Evolutionary conservation across 37 sponge, comb jelly and placozoan species (phyloP).

Genomic region (Aplysina aerophoba): DNA sequence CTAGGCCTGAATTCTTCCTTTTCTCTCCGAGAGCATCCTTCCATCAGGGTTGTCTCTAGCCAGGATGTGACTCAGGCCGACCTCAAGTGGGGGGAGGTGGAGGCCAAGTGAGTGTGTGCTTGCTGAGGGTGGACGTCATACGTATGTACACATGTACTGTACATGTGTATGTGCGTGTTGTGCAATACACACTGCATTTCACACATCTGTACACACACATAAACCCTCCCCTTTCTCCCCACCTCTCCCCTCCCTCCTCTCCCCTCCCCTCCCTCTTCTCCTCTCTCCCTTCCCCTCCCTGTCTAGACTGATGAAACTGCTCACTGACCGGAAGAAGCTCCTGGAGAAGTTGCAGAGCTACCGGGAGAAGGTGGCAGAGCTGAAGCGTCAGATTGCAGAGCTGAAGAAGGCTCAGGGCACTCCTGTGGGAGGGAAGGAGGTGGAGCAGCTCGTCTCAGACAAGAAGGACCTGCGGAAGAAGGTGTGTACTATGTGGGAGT

Average conservation of each 20-base stretch:
- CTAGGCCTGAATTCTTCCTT: background rate
- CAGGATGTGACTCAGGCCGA: background rate
- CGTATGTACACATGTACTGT: too few relatives aligned
- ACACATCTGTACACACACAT: too few relatives aligned
- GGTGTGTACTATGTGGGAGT: background rate
- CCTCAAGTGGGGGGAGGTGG: conserved; percentile 7
- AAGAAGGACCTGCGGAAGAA: too few relatives aligned
- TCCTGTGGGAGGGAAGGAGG: background rate
- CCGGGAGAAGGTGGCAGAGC: background rate
- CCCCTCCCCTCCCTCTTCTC: background rate
- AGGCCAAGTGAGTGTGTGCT: background rate
- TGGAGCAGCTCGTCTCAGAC: background rate
- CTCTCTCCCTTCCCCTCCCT: background rate
- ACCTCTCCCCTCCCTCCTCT: background rate
- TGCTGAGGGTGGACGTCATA: too few relatives aligned
- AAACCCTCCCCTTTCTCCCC: background rate
- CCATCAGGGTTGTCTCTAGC: background rate
- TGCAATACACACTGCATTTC: too few relatives aligned
- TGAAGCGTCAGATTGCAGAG: conserved; percentile 13
- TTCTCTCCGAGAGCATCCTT: conserved; percentile 7
- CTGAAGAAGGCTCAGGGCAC: background rate
- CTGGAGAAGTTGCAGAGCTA: conserved; percentile 11
- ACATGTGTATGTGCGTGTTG: too few relatives aligned
- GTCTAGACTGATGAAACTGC: background rate
- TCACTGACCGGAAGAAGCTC: conserved; percentile 3